Conservation (phyloP, 2,113 vertebrate species). For the Neoarius graeffei region DNA sequence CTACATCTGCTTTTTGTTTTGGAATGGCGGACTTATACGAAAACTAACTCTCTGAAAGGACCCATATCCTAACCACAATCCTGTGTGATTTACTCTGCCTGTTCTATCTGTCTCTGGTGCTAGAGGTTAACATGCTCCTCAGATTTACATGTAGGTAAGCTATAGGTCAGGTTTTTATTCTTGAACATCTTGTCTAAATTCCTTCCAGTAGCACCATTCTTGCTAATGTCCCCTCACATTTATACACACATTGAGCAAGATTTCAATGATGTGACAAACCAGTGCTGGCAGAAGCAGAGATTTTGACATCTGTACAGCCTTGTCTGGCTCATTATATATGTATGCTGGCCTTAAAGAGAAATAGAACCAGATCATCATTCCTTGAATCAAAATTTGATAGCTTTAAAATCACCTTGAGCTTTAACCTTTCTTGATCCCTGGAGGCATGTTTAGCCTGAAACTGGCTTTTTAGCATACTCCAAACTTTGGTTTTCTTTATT, state of each 20-base stretch:
- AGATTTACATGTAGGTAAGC: conserved; percentile 58
- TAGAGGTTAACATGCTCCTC: conserved; percentile 58
- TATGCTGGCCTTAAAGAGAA: not conserved
- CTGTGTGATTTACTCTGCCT: conserved; percentile 49
- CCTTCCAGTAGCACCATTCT: conserved; percentile 33
- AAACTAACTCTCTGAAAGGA: conserved; percentile 53
- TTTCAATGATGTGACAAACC: conserved; percentile 23
- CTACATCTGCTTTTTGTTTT: conserved; percentile 49
- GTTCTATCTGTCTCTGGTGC: conserved; percentile 61
- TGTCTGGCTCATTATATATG: not conserved
- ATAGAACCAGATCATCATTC: not conserved
- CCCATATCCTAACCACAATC: conserved; percentile 44
- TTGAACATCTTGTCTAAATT: conserved; percentile 55
- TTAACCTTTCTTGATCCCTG: conserved; percentile 36
- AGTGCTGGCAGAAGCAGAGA: not conserved
- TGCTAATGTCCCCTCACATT: not conserved
- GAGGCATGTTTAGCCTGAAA: conserved; percentile 42
- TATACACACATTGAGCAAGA: not conserved
- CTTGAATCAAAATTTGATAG: conserved; percentile 22
- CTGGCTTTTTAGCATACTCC: conserved; percentile 26
- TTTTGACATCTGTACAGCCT: not conserved
- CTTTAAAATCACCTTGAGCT: conserved; percentile 34
- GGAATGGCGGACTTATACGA: conserved; percentile 58
- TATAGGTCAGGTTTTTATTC: conserved; percentile 54
- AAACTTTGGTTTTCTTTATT: conserved; percentile 27